Evolutionary conservation across 2,888 invertebrate species (phyloP), one percentile per base, ranked within the genome.

Genomic region (Aspidiotus rigidus): DNA sequence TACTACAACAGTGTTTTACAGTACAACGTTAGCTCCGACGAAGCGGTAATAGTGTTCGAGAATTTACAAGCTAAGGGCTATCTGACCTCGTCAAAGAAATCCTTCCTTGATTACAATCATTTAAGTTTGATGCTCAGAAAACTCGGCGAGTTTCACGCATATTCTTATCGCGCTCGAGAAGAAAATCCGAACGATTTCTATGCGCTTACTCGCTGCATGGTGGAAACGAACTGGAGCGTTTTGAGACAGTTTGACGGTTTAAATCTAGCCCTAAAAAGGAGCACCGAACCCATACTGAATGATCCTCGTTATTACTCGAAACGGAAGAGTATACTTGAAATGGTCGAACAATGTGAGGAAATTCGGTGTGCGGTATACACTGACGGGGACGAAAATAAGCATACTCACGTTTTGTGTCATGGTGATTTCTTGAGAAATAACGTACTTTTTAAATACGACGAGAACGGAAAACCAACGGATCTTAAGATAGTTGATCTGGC

Each of bases 361-460:
- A 49, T 6, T n/a, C 6, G 1, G 49, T 11, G 10, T 6, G 10
- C n/a, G 49, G n/a, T 13, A 6, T n/a, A 13, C 6, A 13, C n/a
- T 3, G n/a, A 49, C 49, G 56, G 42, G 5, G 49, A n/a, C 13
- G 62, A 42, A 16, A n/a, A 56, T 16, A 74, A 74, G 59, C 73
- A 74, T 2, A 55, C 71, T 41, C 71, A 73, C 2, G 73, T 73
- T 0, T 17, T 75, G 7, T 73, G 74, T 42, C 74, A 74, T 62
- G 75, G 75, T 1, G 75, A 75, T 62, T 74, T 73, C 67, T 72
- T 72, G 44, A 69, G 73, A 28, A 74, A 74, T 70, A 75, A 75
- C 64, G 49, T 75, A 66, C 39, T 75, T 64, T 74, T 73, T 71
- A 67, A 62, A n/a, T 74, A 74, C 71, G 71, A 72, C 55, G 64